phyloP scores from a whole-genome alignment of 1,140 invertebrate genomes.

The Trachymyrmex septentrionalis region DNA sequence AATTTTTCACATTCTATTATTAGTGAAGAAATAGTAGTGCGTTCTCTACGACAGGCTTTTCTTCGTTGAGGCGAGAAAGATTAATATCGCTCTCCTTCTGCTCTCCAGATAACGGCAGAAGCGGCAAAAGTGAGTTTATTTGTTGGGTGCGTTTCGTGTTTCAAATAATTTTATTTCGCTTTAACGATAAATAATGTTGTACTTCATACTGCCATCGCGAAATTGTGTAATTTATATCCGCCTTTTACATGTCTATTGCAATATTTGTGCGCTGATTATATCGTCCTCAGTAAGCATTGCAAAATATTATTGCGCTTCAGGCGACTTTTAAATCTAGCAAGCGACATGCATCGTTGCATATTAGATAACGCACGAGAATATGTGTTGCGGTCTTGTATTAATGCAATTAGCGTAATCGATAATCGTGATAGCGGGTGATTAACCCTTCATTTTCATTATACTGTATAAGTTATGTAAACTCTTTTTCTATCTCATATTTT shows the following conservation, averaged over 20 bases:
- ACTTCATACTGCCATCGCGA: not conserved
- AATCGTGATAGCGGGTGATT: not conserved
- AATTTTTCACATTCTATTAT: constrained; percentile 14
- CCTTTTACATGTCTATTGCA: constrained; percentile 12
- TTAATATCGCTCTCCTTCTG: constrained; percentile 31
- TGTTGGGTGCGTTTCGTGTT: constrained; percentile 11
- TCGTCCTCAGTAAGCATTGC: not conserved
- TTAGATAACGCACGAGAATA: constrained; percentile 18
- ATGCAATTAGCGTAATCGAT: not conserved
- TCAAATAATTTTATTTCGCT: constrained; percentile 37
- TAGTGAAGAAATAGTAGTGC: constrained; percentile 27
- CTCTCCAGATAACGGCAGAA: constrained; percentile 1
- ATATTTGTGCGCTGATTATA: constrained; percentile 22
- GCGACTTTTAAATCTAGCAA: constrained; percentile 19
- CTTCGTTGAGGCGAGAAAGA: constrained; percentile 26
- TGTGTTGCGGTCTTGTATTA: not conserved
- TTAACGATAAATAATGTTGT: constrained; percentile 48
- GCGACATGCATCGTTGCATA: constrained; percentile 6
- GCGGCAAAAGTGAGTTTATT: constrained; percentile 16
- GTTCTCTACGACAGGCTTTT: constrained; percentile 33
- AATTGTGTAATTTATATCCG: constrained; percentile 48
- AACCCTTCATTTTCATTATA: constrained; percentile 4
- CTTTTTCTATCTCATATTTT: constrained; percentile 4
- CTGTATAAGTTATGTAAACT: not conserved
- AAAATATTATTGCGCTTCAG: constrained; percentile 41